Conservation (phyloP, 2,113 vertebrate genomes). For the Pampusana beccarii region DNA sequence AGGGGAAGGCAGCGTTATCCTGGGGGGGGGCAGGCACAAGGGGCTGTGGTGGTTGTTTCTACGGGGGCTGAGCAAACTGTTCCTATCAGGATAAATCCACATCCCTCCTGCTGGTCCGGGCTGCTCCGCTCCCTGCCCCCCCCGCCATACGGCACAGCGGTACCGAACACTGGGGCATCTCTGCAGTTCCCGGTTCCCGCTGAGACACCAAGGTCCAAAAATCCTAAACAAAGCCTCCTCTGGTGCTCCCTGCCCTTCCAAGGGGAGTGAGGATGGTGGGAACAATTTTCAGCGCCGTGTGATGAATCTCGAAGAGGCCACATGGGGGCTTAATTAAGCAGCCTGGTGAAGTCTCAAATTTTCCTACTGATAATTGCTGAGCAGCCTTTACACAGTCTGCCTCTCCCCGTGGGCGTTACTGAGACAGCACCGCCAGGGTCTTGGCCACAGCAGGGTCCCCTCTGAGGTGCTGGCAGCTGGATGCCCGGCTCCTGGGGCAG, state of each 20-base stretch:
- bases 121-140: not conserved
- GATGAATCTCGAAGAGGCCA: conserved; percentile 61
- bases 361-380: conserved; percentile 52
- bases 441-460: not conserved
- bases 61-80: not conserved
- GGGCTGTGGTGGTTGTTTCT: not conserved
- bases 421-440: not conserved
- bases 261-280: not conserved
- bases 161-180: not conserved
- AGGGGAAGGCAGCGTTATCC: not conserved
- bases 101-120: not conserved
- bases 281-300: not conserved
- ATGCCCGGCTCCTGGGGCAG: not conserved
- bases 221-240: not conserved
- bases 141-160: fast-evolving
- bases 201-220: not conserved
- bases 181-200: not conserved
- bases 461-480: fast-evolving
- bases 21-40: not conserved
- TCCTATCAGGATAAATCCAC: not conserved
- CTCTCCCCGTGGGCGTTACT: not conserved
- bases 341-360: conserved; percentile 56
- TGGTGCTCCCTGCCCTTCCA: conserved; percentile 8
- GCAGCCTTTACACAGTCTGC: conserved; percentile 5
- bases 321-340: conserved; percentile 71